Base-by-base conservation (phyloP, 2,113 vertebrate genomes). In the Pseudorectes ferrugineus region DNA sequence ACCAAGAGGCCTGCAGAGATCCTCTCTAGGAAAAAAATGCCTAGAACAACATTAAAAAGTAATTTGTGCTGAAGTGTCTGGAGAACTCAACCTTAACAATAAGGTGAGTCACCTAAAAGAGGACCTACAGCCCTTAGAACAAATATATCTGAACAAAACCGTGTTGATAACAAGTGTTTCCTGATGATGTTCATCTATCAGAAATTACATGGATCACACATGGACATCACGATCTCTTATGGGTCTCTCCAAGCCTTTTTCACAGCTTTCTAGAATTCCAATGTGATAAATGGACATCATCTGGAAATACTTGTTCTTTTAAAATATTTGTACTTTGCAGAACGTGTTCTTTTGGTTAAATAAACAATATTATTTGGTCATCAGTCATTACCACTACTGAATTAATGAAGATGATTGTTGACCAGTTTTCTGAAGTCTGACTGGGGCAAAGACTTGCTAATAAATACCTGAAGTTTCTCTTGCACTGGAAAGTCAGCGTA, bases 351-450 rank as follows among this genome's bases (percentile, higher is more conserved):
- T 80, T 65, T 65, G 16, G 40, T 65, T 71, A 54, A 91, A 55
- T 42, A 59, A 91, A 36, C 5, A 84, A 31, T 48, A 58, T 52
- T 21, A 45, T 38, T 40, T 54, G 15, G 13, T 49, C 22, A 73
- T 65, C 36, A 52, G 11, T 40, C 58, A 80, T 36, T 70, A 52
- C 7, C n/a, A 54, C 6, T 33, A 40, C 25, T 55, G 48, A 72
- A 83, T 52, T 78, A 29, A 74, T 29, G 36, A 49, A 91, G 80
- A 78, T 33, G 1, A 71, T 51, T 73, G 29, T 49, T 84, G 51
- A 54, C 23, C 35, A 89, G 16, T 89, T 74, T 84, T 85, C 59
- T 78, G 26, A 96, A 71, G 20, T 35, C 22, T 71, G 84, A 26
- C 25, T 22, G 13, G 21, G 65, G 21, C 33, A 63, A 81, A 81